Evolutionary conservation across 1,140 invertebrate genomes (phyloP).

Genomic region (Euwallacea similis): DNA sequence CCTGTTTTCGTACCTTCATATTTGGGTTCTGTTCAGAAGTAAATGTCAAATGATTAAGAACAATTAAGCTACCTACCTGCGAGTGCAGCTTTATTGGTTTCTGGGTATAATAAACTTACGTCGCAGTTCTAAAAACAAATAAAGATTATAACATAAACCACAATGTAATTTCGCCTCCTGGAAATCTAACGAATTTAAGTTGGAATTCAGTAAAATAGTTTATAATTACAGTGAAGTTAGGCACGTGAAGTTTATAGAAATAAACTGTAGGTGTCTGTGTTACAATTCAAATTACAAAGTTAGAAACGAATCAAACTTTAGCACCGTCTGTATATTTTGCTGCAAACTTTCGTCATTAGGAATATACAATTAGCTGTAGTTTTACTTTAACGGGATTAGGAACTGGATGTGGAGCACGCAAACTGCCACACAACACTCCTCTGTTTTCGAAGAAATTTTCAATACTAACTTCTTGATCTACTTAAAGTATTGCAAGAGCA

Average conservation of each 20-base stretch:
- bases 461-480: not conserved
- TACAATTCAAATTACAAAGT: slow-evolving; percentile 50
- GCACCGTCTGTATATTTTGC: slow-evolving; percentile 47
- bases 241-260: slow-evolving; percentile 42
- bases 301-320: slow-evolving; percentile 52
- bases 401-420: not conserved
- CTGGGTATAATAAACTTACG: no score
- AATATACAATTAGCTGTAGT: slow-evolving; percentile 47
- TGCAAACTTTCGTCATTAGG: slow-evolving; percentile 50
- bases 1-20: no score
- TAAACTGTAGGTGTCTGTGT: slow-evolving; percentile 48
- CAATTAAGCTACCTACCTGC: no score
- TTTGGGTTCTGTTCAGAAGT: no score
- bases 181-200: slow-evolving; percentile 4
- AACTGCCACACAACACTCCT: no score
- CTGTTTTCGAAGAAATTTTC: not conserved
- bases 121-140: no score
- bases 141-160: no score
- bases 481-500: not conserved
- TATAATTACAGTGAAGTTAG: slow-evolving; percentile 35
- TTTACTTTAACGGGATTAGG: slow-evolving; percentile 1
- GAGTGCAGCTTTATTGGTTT: no score
- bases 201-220: slow-evolving; percentile 22
- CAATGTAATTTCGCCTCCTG: no score
- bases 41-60: no score